These are phyloP conservation scores for Amblyjoppa proteus DNA, from an alignment of 2,888 invertebrate species.

Conservation along the genomic window DNA sequence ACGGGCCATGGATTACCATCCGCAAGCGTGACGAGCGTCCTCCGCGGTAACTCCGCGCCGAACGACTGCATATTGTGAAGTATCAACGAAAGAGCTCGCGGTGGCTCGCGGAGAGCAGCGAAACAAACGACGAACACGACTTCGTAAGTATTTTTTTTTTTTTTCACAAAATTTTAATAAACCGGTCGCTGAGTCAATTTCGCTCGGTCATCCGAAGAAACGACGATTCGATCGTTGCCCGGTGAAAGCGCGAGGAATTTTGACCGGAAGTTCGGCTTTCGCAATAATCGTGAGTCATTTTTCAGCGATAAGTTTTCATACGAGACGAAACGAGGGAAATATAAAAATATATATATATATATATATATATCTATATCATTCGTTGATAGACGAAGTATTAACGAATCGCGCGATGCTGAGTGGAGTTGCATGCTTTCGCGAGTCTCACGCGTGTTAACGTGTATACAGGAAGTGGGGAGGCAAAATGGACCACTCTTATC, in stretches of 20 bases:
- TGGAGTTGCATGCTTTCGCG: slow-evolving; percentile 58
- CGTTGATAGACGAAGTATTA: slow-evolving; percentile 24
- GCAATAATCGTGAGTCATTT: neutral
- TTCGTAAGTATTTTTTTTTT: neutral
- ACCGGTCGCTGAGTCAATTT: neutral
- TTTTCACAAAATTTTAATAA: slow-evolving; percentile 1
- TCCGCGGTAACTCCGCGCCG: neutral
- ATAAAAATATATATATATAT: neutral
- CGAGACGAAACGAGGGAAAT: neutral
- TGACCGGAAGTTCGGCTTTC: neutral
- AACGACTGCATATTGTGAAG: slow-evolving; percentile 14
- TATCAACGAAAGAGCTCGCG: slow-evolving; percentile 24
- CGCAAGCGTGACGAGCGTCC: slow-evolving; percentile 48
- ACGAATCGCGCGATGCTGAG: slow-evolving; percentile 37
- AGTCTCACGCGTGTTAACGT: slow-evolving; percentile 7
- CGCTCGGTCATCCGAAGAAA: slow-evolving; percentile 2
- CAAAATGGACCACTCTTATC: no score
- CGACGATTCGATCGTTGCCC: neutral
- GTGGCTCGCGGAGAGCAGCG: neutral
- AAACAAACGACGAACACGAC: slow-evolving; percentile 15
- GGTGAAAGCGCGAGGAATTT: neutral
- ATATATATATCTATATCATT: neutral
- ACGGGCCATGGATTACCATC: slow-evolving; percentile 65
- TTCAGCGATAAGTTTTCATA: neutral
- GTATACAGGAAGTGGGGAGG: no score